Base-by-base conservation (phyloP, 2,113 vertebrate species). In the Terrapene triunguis region DNA sequence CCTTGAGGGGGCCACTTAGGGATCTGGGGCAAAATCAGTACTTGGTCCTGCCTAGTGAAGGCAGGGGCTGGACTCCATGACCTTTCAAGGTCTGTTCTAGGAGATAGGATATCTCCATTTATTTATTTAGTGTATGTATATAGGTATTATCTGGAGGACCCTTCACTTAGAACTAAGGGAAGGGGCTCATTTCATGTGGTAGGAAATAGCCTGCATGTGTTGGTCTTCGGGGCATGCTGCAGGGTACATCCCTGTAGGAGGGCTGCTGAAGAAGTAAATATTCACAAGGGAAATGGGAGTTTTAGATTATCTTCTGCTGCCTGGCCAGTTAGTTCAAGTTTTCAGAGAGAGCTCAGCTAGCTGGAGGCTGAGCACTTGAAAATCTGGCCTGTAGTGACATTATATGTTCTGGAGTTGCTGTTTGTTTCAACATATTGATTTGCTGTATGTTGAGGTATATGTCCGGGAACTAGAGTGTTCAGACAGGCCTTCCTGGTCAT, bases 201-300 rank as follows among this genome's bases (percentile, higher is more conserved):
- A 90, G 94, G 1, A 47, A 38, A 65, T 89, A 19, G 65, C 10
- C 83, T 74, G 22, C 80, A 80, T 2, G 42, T 25, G n/a, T 8
- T 76, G 44, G 35, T 11, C 1, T 21, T 5, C 51, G 14, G 48
- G 50, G 12, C 25, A 11, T 21, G 5, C 32, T n/a, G 0, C 27
- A 42, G 54, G 35, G 74, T 16, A 3, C n/a, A 9, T 0, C 1
- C 6, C 1, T 32, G 76, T 76, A n/a, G 22, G 72, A 84, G 32
- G 12, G 11, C 24, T 8, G 80, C 72, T 62, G 51, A 84, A 84
- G 59, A 22, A 74, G 59, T 22, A 84, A 35, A 84, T 42, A 1
- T 7, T 69, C 32, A 19, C 35, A 19, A 35, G 7, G 11, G 35
- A 7, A n/a, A 16, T n/a, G 32, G 62, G 32, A 69, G 62, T 35